Conservation (phyloP, 2,797 vertebrate genomes). For the Sylvia borin region DNA sequence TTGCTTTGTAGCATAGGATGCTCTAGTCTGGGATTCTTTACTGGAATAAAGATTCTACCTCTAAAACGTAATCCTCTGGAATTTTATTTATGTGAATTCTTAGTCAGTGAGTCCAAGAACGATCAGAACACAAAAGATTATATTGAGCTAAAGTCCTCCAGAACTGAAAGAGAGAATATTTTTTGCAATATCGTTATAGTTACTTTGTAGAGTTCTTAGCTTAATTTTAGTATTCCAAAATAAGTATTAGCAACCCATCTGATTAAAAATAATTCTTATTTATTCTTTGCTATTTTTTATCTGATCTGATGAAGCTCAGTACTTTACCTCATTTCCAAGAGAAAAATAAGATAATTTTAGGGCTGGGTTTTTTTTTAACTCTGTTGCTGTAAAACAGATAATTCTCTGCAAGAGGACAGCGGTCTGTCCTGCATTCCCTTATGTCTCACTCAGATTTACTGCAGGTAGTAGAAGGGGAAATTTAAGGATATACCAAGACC, state of each 20-base stretch:
- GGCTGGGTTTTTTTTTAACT: not conserved
- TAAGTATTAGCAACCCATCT: not conserved
- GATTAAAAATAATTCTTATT: conserved; percentile 2
- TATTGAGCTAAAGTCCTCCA: not conserved
- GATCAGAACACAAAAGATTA: not conserved
- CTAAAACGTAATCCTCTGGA: not conserved
- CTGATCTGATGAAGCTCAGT: not conserved
- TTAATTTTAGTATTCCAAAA: not conserved
- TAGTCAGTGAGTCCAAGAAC: not conserved
- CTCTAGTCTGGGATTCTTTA: not conserved
- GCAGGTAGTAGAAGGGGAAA: not conserved
- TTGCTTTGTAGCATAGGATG: not conserved
- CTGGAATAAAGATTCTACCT: not conserved
- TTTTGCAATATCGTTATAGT: not conserved
- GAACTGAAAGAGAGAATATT: not conserved
- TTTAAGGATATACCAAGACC: not conserved
- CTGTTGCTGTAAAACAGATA: not conserved
- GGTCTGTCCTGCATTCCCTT: not conserved
- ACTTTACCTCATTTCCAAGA: not conserved
- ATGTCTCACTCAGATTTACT: not conserved
- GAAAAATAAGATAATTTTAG: not conserved
- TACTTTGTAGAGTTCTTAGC: not conserved
- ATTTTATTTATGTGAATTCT: not conserved
- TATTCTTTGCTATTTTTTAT: conserved; percentile 18
- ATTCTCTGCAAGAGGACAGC: not conserved